Conservation (phyloP, 2,888 invertebrate genomes). For the Acrocyrtus sp. region DNA sequence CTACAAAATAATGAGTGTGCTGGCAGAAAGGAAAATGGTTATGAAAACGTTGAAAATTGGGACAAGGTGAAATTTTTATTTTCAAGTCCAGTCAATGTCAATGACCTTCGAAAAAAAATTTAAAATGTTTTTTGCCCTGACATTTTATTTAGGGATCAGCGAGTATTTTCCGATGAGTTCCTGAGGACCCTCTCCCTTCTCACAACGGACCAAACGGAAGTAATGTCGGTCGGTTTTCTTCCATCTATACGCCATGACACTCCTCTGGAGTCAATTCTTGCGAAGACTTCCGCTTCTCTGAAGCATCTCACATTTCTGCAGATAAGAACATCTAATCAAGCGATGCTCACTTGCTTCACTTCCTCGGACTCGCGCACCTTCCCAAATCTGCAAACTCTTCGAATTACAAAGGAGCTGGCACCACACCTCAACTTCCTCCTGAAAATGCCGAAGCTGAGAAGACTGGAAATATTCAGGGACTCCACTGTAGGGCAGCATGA, state of each 20-base stretch:
- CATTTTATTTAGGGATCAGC: conserved; percentile 21
- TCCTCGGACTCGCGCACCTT: neutral
- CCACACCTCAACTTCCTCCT: conserved; percentile 20
- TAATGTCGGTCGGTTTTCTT: conserved; percentile 21
- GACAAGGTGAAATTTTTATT: conserved; percentile 14
- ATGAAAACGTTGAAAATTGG: conserved; percentile 32
- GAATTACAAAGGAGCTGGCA: conserved; percentile 24
- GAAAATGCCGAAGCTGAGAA: conserved; percentile 15
- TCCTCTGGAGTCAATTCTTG: conserved; percentile 15
- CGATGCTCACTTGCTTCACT: neutral
- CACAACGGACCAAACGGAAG: neutral
- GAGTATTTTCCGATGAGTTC: conserved; percentile 34
- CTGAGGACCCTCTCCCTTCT: conserved; percentile 5
- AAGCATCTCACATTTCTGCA: conserved; percentile 24
- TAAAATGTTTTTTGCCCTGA: neutral
- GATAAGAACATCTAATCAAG: conserved; percentile 23
- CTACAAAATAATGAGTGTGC: conserved; percentile 4
- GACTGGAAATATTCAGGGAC: conserved; percentile 33
- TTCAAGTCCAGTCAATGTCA: neutral
- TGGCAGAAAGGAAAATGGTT: conserved; percentile 4
- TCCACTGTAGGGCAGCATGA: conserved; percentile 35
- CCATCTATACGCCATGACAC: conserved; percentile 23
- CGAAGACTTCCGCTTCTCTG: neutral
- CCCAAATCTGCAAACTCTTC: conserved; percentile 10
- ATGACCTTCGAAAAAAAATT: neutral